Base-by-base conservation (phyloP, 2,113 vertebrate species). In the Callopanchax toddi region DNA sequence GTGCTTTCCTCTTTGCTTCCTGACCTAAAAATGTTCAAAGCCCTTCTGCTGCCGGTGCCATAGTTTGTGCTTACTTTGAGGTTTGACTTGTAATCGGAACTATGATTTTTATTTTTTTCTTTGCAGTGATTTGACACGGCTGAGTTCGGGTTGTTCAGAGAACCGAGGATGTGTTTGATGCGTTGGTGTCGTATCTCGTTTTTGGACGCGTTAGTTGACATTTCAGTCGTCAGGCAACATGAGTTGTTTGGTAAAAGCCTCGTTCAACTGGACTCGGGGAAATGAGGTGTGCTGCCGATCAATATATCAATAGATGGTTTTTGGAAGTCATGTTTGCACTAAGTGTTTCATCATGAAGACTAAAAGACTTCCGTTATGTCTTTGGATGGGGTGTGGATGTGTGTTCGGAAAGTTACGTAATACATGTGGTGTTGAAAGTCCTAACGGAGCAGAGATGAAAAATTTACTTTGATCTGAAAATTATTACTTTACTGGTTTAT, bases 261-360 rank as follows among this genome's bases (percentile, higher is more conserved):
- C 6, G 15, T 45, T 70, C 57, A 22, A n/a, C 16, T 42, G 43
- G 26, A 50, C 79, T 67, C 43, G 7, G 71, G 15, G 64, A 79
- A 64, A 55, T 69, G 74, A 67, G 77, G 57, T 21, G 68, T 4
- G 18, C 39, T 37, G 7, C 1, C 0, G 61, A 76, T 86, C 80
- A 76, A 85, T 86, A 54, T 45, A 23, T 82, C 76, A 86, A 83
- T 83, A 39, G 81, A 68, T 69, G 78, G 10, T 66, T 89, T 84
- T 79, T 82, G 39, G 76, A 87, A 80, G 83, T 74, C 55, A 56
- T 42, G 62, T 76, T 83, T 81, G 68, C 79, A 75, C 71, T 84
- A 78, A 51, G 62, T 6, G 9, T 76, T 83, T 82, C 43, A 67
- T 70, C 78, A 67, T 11, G 42, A 20, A 65, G 59, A 54, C 59